Percentiles rank a stretch among this genome's conserved stretches.
phyloP scores from a whole-genome alignment of 2,797 vertebrate species.

The Limosa lapponica region DNA sequence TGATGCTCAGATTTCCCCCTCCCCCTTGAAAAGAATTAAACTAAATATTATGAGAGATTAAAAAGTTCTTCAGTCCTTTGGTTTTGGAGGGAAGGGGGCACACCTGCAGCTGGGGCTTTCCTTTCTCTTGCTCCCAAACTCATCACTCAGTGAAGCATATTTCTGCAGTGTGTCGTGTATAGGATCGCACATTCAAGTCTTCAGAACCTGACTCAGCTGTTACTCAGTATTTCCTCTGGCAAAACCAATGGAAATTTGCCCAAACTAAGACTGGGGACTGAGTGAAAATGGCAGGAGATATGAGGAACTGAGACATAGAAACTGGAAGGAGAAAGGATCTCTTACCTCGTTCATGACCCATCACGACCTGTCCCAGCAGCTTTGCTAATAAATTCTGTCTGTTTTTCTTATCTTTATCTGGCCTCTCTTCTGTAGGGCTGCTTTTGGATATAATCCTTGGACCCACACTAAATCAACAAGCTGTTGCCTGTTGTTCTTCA shows the following conservation, averaged over 20 bases:
- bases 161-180: not conserved
- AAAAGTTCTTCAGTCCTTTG: not conserved
- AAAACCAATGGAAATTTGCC: conserved; percentile 6
- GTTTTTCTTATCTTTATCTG: not conserved
- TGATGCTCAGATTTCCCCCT: conserved; percentile 23
- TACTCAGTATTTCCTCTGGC: conserved; percentile 29
- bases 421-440: not conserved
- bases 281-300: not conserved
- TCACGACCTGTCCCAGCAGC: not conserved
- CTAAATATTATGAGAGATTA: conserved; percentile 63
- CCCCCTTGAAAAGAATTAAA: conserved; percentile 38
- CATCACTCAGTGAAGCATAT: conserved; percentile 7
- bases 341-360: not conserved
- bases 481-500: not conserved
- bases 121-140: conserved; percentile 23
- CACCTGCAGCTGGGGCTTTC: conserved; percentile 49
- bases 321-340: not conserved
- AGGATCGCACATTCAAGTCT: not conserved
- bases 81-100: not conserved
- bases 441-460: not conserved
- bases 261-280: not conserved
- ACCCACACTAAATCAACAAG: not conserved
- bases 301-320: not conserved
- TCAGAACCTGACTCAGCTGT: conserved; percentile 49
- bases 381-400: not conserved